phyloP scores from a whole-genome alignment of 2,888 invertebrate species.

The Aphodius sticticus region DNA sequence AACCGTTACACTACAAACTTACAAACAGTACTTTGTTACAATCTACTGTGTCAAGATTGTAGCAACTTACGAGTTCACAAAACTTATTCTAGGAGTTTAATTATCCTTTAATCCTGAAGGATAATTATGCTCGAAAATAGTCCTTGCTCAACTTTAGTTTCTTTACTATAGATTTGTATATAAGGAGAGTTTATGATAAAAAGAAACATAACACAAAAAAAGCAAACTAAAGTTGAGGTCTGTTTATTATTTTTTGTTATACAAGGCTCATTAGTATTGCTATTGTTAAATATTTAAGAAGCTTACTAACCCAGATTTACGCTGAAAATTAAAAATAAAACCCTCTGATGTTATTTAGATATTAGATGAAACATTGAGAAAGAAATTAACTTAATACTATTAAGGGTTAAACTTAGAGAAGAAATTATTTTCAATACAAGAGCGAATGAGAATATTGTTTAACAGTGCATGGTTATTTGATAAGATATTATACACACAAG shows the following conservation, averaged over 20 bases:
- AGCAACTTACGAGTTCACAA: constrained; percentile 34
- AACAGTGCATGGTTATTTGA: constrained; percentile 52
- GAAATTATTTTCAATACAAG: constrained; percentile 56
- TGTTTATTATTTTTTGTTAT: constrained; percentile 24
- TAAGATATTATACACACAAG: constrained; percentile 46
- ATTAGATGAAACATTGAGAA: constrained; percentile 30
- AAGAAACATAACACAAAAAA: constrained; percentile 41
- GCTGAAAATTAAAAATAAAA: constrained; percentile 39
- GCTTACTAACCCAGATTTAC: constrained; percentile 25
- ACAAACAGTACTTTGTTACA: constrained; percentile 37
- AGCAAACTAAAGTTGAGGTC: not conserved
- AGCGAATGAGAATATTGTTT: constrained; percentile 49
- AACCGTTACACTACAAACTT: constrained; percentile 25
- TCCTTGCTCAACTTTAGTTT: not conserved
- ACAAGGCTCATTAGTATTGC: constrained; percentile 23
- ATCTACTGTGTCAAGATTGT: constrained; percentile 51
- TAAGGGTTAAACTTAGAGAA: constrained; percentile 49
- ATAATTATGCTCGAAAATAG: constrained; percentile 17
- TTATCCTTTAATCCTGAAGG: constrained; percentile 21
- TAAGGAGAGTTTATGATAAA: constrained; percentile 50
- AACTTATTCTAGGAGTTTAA: constrained; percentile 27
- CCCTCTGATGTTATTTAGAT: constrained; percentile 52
- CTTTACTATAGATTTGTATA: constrained; percentile 49
- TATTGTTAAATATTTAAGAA: not conserved
- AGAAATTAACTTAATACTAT: not conserved